Base-by-base conservation (phyloP, 2,888 invertebrate species). In the Trichogramma dendrolimi region DNA sequence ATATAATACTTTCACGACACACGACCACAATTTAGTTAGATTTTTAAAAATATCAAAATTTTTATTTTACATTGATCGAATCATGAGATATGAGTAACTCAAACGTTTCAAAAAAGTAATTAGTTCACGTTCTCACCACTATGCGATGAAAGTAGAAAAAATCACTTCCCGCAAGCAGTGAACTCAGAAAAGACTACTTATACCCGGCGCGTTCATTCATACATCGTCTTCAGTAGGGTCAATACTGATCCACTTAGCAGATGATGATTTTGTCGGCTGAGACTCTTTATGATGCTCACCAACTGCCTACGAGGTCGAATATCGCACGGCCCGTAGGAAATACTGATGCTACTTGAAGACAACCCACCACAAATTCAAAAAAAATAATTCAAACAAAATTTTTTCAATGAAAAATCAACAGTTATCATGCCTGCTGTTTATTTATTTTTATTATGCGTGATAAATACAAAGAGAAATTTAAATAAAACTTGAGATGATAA, bases 191-290 rank as follows among this genome's bases (percentile, higher is more conserved):
- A 50, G 58, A 14, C 53, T 58, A 57, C 6, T 66, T 66, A 64
- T 61, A 42, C 39, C 10, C 40, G 6, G 50, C 11, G 4, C 8
- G 39, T 4, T 0, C 27, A 2, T 27, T 0, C 0, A 0, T 7
- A 43, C 39, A 10, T 59, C 61, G 76, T 76, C 76, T 70, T 72
- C 76, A 76, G 77, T 77, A 67, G 75, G 77, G 69, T 73, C 72
- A 72, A 71, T 70, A 75, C 76, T 77, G 74, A 76, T 74, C 77
- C 69, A 72, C 69, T 71, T 72, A 73, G 77, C 76, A 76, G 7
- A 62, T 77, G 77, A 77, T 77, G 77, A 76, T 41, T 0, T 0
- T 42, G 27, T 72, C 74, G 73, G 68, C 75, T 76, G 77, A 77
- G 70, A 57, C 3, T 76, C 76, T 75, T 77, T 76, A 75, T 70